phyloP scores from a whole-genome alignment of 2,888 invertebrate species.

The Scaptomyza parva region DNA sequence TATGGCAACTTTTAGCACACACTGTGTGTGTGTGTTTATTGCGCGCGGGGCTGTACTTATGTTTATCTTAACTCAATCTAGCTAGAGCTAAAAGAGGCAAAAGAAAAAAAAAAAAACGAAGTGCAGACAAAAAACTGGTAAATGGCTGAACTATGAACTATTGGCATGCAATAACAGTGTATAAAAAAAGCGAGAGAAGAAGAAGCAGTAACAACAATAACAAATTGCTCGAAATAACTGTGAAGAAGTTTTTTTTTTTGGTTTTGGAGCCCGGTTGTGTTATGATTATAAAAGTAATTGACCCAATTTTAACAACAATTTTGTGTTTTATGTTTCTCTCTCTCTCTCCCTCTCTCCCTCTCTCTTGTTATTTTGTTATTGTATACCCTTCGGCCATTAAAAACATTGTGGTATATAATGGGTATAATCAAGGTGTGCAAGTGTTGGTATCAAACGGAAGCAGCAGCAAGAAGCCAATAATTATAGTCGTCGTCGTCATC shows the following conservation, averaged over 20 bases:
- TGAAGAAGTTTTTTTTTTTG: constrained; percentile 33
- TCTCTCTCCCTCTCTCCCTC: background rate
- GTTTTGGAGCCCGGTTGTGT: constrained; percentile 30
- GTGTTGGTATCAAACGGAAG: constrained; percentile 7
- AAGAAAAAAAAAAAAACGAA: background rate
- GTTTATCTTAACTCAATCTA: constrained; percentile 57
- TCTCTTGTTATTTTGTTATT: background rate
- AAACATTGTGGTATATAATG: background rate
- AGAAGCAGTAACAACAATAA: constrained; percentile 12
- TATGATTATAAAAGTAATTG: constrained; percentile 74
- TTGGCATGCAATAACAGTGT: constrained; percentile 64
- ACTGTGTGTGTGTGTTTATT: background rate
- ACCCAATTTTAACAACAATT: constrained; percentile 62
- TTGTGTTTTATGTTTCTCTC: constrained; percentile 12
- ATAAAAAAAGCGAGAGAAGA: constrained; percentile 24
- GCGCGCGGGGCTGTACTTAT: constrained; percentile 34
- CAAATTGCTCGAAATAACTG: constrained; percentile 44
- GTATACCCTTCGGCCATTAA: constrained; percentile 18
- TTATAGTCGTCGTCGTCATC: too few species aligned
- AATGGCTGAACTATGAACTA: constrained; percentile 65
- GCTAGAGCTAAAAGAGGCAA: background rate
- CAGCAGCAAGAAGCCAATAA: background rate
- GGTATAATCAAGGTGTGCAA: constrained; percentile 11
- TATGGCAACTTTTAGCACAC: constrained; percentile 3
- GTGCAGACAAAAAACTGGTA: constrained; percentile 36